Evolutionary conservation across 92 coral and sea anemone genomes (phyloP).

Genomic region (Paramuricea clavata): DNA sequence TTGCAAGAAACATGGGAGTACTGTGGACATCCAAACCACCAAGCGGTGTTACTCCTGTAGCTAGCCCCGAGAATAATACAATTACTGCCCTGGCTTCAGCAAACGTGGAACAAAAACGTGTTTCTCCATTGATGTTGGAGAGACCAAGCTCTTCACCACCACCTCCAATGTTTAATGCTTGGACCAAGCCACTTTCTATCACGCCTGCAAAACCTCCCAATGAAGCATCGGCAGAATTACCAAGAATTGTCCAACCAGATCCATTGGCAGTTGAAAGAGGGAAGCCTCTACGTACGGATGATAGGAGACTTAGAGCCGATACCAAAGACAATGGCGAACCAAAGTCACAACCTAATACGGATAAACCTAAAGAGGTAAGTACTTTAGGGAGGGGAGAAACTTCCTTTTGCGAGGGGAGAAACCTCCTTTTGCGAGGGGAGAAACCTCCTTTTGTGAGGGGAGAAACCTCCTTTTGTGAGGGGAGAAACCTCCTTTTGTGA

Average conservation of each 20-base stretch:
- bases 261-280: constrained; percentile 99
- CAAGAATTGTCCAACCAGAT: constrained; percentile 78
- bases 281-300: constrained; percentile 72
- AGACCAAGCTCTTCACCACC: constrained; percentile 88
- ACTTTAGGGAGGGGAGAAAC: too few species aligned
- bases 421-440: too few species aligned
- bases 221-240: constrained; percentile 62
- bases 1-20: constrained; percentile 81
- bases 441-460: too few species aligned
- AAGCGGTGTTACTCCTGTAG: constrained; percentile 62
- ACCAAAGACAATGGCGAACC: constrained; percentile 31
- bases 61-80: constrained; percentile 65
- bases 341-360: constrained; percentile 29
- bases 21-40: constrained; percentile 60
- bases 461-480: too few species aligned
- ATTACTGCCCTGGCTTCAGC: constrained; percentile 58
- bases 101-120: constrained; percentile 81
- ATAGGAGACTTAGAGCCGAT: constrained; percentile 18
- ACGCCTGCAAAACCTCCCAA: constrained; percentile 93
- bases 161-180: constrained; percentile 92
- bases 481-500: too few species aligned
- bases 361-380: constrained; percentile 38
- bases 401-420: too few species aligned
- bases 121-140: constrained; percentile 88
- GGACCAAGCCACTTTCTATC: constrained; percentile 94